Evolutionary conservation across 2,888 invertebrate species (phyloP), one percentile per base, ranked within the genome.

Genomic region (Nemotelus pantherinus): DNA sequence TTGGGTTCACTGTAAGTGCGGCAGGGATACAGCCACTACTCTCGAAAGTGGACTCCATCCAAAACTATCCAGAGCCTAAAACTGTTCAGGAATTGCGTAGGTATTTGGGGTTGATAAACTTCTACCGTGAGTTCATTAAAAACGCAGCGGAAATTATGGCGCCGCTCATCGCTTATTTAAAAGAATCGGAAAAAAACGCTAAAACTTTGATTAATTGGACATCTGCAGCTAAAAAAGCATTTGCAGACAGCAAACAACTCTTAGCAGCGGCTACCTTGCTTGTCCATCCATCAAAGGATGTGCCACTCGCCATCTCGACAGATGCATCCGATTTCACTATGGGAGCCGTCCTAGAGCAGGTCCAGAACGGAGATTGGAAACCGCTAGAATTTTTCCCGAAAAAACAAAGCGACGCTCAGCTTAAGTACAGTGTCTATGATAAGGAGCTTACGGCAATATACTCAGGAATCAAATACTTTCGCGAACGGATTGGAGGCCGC

Each of bases 61-160:
- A 2, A 3, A 3, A 68, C 2, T 68, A 2, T 25, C 5, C 1
- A 50, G 53, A 68, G 5, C 72, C 72, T 9, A 57, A 57, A 2
- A 72, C 0, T 2, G 47, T 45, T 10, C 44, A 44, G 3, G 45
- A 53, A 4, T n/a, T 57, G 45, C 57, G 47, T 7, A 57, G 72
- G 10, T 72, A 45, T 44, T 25, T 72, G 1, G 72, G 58, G 4
- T 57, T 72, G 6, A 2, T 72, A 0, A 72, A 72, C n/a, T 72
- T 72, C 44, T 72, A 72, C 44, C 44, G 72, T 2, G 43, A 45
- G 44, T 72, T 72, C 25, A 2, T 57, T 1, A 44, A 9, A 45
- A 72, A 72, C 58, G 55, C 71, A 3, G 71, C 58, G 4, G 44
- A 72, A 10, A 43, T 3, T 0, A 9, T 68, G n/a, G 39, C 25